phyloP scores from a whole-genome alignment of 2,888 invertebrate species.

The Opisthograptis luteolata region DNA sequence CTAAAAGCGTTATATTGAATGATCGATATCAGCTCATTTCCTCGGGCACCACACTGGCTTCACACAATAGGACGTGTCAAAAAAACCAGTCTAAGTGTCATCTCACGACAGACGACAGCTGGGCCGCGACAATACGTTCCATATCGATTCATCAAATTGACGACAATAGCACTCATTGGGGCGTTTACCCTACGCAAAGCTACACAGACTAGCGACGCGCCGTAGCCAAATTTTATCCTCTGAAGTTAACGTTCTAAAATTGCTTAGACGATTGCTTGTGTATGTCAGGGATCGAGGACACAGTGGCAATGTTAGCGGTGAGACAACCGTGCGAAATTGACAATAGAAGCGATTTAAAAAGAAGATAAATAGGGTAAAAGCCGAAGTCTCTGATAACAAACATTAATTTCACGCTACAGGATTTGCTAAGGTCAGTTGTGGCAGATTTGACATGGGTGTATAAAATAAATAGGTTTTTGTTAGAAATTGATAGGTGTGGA shows the following conservation, averaged over 20 bases:
- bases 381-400: conserved; percentile 78
- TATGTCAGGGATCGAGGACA: conserved; percentile 45
- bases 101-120: conserved; percentile 81
- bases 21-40: conserved; percentile 81
- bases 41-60: conserved; percentile 64
- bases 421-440: conserved; percentile 62
- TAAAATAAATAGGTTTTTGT: conserved; percentile 45
- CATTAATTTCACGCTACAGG: conserved; percentile 74
- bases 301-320: conserved; percentile 55
- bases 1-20: conserved; percentile 71
- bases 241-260: conserved; percentile 29
- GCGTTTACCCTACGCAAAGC: conserved; percentile 59
- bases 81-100: conserved; percentile 78
- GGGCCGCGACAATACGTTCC: conserved; percentile 69
- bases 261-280: conserved; percentile 35
- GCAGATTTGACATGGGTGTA: conserved; percentile 65
- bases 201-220: conserved; percentile 46
- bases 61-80: conserved; percentile 72
- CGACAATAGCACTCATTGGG: conserved; percentile 69
- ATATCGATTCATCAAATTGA: conserved; percentile 76
- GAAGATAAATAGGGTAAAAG: conserved; percentile 76
- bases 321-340: conserved; percentile 75
- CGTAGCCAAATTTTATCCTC: conserved; percentile 36
- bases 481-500: conserved; percentile 36
- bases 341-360: conserved; percentile 78